Evolutionary conservation across 2,888 invertebrate genomes (phyloP), one percentile per base, ranked within the genome.

Genomic region (Slavum lentiscoides): DNA sequence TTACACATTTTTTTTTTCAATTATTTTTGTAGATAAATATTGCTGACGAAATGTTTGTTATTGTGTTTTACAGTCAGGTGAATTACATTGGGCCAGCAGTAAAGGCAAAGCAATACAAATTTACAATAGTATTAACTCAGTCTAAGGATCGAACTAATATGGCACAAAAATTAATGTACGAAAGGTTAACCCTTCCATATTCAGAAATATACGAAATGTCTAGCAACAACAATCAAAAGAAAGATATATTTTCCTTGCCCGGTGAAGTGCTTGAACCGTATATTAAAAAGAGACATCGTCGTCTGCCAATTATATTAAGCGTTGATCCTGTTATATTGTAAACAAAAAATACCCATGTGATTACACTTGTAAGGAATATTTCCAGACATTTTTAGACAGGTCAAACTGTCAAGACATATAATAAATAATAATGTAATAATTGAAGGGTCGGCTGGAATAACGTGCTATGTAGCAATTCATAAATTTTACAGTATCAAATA

Each of bases 71-170:
- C 23, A 82, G 82, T 61, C 76, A 76, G 0, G 82, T 82, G 15
- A 76, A 73, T 23, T 82, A 39, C 23, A 69, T 82, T 21, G 82
- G 82, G 30, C 68, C 75, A 61, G 23, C 55, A n/a, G 55, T 58
- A 30, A 82, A 82, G 62, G 75, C 81, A 21, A 82, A 82, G 53
- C 23, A 68, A 21, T 82, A 67, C 59, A 82, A 75, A 62, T 82
- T 76, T 62, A 61, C 37, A 15, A n/a, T 82, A 7, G 37, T 37
- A 4, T 62, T 82, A n/a, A 69, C 59, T 1, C 67, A 68, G 7
- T 39, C 17, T 13, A 76, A 62, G 8, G 66, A 72, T 39, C 15
- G 2, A 1, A 62, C 15, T 49, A 76, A 72, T 55, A 39, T 64
- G 58, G 15, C 64, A 15, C 82, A 76, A 73, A 82, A 82, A 21